These are phyloP conservation scores for Melanerpes aurifrons DNA, from an alignment of 2,113 vertebrate species.

Conservation along the genomic window DNA sequence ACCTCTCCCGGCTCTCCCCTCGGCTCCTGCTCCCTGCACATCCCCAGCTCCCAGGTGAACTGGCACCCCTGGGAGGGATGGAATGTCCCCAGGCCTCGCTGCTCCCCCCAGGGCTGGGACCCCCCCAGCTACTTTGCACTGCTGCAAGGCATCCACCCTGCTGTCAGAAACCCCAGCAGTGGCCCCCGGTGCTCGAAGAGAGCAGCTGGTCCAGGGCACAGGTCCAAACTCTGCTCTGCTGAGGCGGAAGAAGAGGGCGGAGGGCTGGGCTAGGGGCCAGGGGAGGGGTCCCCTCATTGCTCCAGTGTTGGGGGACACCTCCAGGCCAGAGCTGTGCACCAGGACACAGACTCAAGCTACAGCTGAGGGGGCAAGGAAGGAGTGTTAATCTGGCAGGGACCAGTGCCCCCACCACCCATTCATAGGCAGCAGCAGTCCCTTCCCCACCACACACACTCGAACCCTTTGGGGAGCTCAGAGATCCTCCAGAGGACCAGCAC, in stretches of 20 bases:
- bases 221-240: neutral
- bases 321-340: neutral
- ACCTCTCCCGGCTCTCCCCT: neutral
- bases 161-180: fast-evolving
- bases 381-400: too few species aligned
- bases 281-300: fast-evolving
- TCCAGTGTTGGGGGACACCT: neutral
- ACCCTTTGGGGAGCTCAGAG: neutral
- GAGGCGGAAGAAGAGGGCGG: fast-evolving
- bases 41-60: neutral
- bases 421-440: neutral
- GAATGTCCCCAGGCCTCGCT: fast-evolving
- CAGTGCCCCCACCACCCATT: fast-evolving
- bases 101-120: neutral
- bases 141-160: fast-evolving
- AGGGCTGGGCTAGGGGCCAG: neutral
- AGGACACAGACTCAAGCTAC: neutral
- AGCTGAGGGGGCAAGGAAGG: neutral
- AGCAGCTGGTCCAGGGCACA: neutral
- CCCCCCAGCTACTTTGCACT: neutral
- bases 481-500: neutral
- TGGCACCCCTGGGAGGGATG: neutral
- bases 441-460: neutral
- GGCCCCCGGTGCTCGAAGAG: fast-evolving
- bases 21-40: neutral